phyloP scores from a whole-genome alignment of 2,113 vertebrate genomes.

The Astur gentilis region DNA sequence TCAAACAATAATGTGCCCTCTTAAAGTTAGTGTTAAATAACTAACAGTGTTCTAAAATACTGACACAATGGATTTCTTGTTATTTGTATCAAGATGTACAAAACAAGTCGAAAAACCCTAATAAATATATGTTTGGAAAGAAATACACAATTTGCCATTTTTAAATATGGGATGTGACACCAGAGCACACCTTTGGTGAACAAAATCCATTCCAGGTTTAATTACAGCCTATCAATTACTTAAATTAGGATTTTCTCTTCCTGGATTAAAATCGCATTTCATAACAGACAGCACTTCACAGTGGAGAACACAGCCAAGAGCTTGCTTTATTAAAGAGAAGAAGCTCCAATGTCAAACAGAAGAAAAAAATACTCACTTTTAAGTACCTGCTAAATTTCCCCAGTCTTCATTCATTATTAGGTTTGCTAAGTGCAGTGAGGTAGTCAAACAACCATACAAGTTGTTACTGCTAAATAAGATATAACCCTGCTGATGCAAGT shows the following conservation, averaged over 20 bases:
- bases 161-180: background rate
- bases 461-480: background rate
- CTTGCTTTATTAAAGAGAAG: background rate
- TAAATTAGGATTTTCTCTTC: background rate
- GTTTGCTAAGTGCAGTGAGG: background rate
- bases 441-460: background rate
- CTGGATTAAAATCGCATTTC: background rate
- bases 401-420: background rate
- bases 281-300: background rate
- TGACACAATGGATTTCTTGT: background rate
- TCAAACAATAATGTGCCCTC: background rate
- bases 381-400: background rate
- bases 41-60: background rate
- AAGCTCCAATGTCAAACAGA: background rate
- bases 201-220: background rate
- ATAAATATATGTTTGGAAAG: background rate
- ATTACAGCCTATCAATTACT: background rate
- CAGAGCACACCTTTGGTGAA: background rate
- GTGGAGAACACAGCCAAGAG: background rate
- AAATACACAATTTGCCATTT: background rate
- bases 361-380: background rate
- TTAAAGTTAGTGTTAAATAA: background rate
- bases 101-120: background rate
- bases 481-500: background rate
- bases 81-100: background rate